Evolutionary conservation across 2,797 vertebrate species (phyloP).

Genomic region (Platalea minor): DNA sequence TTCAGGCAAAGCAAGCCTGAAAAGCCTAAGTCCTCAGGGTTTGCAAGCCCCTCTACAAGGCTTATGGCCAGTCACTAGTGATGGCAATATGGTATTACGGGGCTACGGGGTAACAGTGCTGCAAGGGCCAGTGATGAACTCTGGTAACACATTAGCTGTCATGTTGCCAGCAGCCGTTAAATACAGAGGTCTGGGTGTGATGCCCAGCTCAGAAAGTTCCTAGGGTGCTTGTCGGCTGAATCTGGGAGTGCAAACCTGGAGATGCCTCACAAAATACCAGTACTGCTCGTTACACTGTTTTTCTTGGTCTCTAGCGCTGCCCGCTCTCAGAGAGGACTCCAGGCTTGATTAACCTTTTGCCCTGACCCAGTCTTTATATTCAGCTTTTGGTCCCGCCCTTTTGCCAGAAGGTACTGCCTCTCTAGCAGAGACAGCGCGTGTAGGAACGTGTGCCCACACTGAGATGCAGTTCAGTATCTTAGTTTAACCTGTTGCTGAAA

Average conservation of each 20-base stretch:
- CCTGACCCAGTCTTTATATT: neutral
- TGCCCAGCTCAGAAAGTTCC: neutral
- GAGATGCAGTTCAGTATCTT: neutral
- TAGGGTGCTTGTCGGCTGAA: neutral
- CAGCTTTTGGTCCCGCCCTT: neutral
- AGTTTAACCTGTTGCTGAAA: neutral
- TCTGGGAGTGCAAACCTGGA: neutral
- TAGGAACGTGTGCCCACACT: neutral
- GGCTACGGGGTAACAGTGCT: neutral
- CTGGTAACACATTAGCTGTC: neutral
- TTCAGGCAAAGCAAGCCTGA: neutral
- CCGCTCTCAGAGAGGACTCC: neutral
- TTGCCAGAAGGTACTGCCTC: neutral
- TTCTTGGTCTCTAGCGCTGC: neutral
- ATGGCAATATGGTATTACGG: neutral
- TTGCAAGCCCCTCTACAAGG: neutral
- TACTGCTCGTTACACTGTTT: neutral
- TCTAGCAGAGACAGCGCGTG: neutral
- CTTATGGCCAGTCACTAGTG: neutral
- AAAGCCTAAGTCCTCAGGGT: neutral
- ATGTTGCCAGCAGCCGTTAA: fast-evolving
- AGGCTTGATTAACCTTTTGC: neutral
- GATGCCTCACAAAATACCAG: neutral
- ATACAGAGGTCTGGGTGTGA: fast-evolving
- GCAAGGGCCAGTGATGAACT: neutral